Base-by-base conservation (phyloP, 2,888 invertebrate species). In the Parochlus steinenii region DNA sequence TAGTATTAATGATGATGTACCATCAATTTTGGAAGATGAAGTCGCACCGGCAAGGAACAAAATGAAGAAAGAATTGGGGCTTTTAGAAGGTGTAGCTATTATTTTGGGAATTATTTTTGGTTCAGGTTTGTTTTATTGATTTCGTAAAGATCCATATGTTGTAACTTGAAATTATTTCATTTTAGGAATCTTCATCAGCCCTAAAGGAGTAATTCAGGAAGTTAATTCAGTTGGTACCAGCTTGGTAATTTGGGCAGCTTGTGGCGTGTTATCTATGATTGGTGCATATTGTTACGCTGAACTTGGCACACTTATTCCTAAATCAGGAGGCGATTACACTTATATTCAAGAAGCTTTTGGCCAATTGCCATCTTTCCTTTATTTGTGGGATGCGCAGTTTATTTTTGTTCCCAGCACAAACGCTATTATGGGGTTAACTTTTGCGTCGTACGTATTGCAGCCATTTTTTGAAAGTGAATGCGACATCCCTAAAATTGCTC, bases 251-350 rank as follows among this genome's bases (percentile, higher is more conserved):
- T 95, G 95, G 95, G 65, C 77, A 0, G 56, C 78, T 3, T 90
- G 89, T 53, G 95, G 95, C 3, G 49, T 85, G 4, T 63, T 95
- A 23, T 90, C 92, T 1, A 82, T 87, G 61, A 69, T 95, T 20
- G 97, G 97, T 6, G 95, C 97, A 2, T 61, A 95, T 26, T 95
- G 95, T 47, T 98, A 98, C 55, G 93, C 97, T 7, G 97, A 98
- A 66, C 62, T 98, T 41, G 97, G 80, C 49, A 58, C 59, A 4
- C 50, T 52, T 11, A 77, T 97, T 50, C 83, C 89, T 4, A 82
- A 87, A 51, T 92, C 90, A 39, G 95, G 95, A 15, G 95, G 93
- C 3, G 95, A 97, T 62, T 97, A 97, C 57, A 90, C 92, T 22
- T 97, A 97, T 50, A 92, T 97, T 43, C 70, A 76, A 48, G 81